Percentiles rank a stretch among this genome's conserved stretches.
phyloP scores from a whole-genome alignment of 64 coral and sea anemone genomes.

The Montipora efflorescens region DNA sequence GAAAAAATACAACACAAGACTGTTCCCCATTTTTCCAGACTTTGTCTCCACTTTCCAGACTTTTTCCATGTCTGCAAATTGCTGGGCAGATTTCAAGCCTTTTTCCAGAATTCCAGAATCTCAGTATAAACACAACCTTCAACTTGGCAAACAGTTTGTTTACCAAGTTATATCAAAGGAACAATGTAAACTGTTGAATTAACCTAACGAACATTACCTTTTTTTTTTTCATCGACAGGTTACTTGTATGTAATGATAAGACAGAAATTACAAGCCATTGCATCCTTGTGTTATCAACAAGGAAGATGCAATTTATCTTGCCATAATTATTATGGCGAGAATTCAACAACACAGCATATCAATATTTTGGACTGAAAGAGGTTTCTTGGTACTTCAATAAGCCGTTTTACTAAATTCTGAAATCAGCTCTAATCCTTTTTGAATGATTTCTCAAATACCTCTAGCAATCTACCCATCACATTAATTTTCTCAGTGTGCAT shows the following conservation, averaged over 20 bases:
- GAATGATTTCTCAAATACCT: slow-evolving; percentile 62
- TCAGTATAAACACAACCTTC: slow-evolving; percentile 35
- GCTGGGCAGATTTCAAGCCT: slow-evolving; percentile 50
- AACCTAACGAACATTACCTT: slow-evolving; percentile 41
- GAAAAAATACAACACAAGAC: slow-evolving; percentile 43
- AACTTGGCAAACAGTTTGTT: slow-evolving; percentile 51
- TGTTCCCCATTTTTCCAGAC: neutral
- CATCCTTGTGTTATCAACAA: slow-evolving; percentile 52
- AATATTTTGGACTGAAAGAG: slow-evolving; percentile 62
- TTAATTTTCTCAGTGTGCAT: slow-evolving; percentile 61
- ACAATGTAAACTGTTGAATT: slow-evolving; percentile 53
- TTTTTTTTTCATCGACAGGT: slow-evolving; percentile 35
- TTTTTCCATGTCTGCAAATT: slow-evolving; percentile 8
- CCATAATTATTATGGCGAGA: slow-evolving; percentile 54
- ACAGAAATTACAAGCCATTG: slow-evolving; percentile 49
- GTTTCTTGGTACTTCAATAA: slow-evolving; percentile 62
- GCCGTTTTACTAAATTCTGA: slow-evolving; percentile 54
- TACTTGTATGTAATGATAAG: slow-evolving; percentile 54
- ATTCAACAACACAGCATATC: slow-evolving; percentile 39
- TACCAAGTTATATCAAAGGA: slow-evolving; percentile 46
- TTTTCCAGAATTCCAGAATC: slow-evolving; percentile 39
- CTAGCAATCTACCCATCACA: slow-evolving; percentile 55
- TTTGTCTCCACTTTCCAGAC: too few relatives aligned
- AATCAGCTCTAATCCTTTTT: slow-evolving; percentile 50
- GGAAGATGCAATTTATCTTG: slow-evolving; percentile 52